These are phyloP conservation scores for Chaenogobius annularis DNA, from an alignment of 2,113 vertebrate genomes.

Conservation along the genomic window DNA sequence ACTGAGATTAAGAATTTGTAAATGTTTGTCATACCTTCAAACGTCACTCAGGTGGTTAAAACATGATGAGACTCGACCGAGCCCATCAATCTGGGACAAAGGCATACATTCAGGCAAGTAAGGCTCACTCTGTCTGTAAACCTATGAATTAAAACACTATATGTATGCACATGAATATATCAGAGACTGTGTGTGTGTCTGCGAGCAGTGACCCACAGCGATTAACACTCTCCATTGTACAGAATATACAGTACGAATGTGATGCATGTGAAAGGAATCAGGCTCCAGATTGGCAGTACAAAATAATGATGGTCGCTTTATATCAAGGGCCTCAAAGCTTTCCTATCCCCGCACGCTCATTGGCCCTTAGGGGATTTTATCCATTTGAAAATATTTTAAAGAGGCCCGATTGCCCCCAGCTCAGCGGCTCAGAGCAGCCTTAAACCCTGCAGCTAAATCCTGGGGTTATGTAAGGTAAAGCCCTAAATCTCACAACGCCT, in stretches of 20 bases:
- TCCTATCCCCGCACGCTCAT: constrained; percentile 57
- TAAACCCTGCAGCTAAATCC: constrained; percentile 78
- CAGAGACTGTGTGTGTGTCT: not conserved
- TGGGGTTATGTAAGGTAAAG: constrained; percentile 83
- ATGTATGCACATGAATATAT: constrained; percentile 17
- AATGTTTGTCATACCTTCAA: not conserved
- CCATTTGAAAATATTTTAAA: constrained; percentile 77
- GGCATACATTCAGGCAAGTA: constrained; percentile 25
- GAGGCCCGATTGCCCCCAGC: constrained; percentile 71
- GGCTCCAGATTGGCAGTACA: constrained; percentile 51
- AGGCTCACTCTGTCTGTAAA: constrained; percentile 23
- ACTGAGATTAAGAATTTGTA: too few relatives aligned
- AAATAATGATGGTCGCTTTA: constrained; percentile 53
- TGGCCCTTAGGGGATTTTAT: constrained; percentile 72
- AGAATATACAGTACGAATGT: constrained; percentile 15
- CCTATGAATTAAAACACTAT: constrained; percentile 22
- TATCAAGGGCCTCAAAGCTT: constrained; percentile 54
- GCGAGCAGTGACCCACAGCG: constrained; percentile 26
- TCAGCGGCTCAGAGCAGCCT: constrained; percentile 75
- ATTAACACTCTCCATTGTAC: constrained; percentile 28
- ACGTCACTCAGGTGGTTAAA: not conserved
- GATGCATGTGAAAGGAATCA: constrained; percentile 55
- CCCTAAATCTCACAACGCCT: constrained; percentile 78
- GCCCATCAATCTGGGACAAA: constrained; percentile 31
- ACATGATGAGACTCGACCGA: constrained; percentile 4